phyloP scores from a whole-genome alignment of 2,888 invertebrate genomes.

The Diachrysia chrysitis region DNA sequence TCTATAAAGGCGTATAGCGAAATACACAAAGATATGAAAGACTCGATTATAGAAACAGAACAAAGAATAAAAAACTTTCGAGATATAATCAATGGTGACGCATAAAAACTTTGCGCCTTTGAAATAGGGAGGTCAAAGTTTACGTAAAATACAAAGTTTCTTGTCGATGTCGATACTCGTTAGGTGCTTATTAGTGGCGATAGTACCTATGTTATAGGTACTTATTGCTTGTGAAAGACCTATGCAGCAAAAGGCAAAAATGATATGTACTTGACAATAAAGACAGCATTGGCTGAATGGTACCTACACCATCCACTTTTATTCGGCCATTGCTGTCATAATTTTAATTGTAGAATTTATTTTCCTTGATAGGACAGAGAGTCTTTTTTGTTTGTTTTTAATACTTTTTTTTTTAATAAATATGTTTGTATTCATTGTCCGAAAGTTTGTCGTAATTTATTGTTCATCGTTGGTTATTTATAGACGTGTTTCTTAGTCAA shows the following conservation, averaged over 20 bases:
- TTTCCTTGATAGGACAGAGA: neutral
- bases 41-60: slow-evolving; percentile 79
- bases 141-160: neutral
- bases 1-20: slow-evolving; percentile 83
- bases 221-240: neutral
- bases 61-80: slow-evolving; percentile 75
- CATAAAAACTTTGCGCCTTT: slow-evolving; percentile 32
- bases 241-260: neutral
- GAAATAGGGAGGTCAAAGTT: neutral
- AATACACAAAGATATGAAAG: slow-evolving; percentile 82
- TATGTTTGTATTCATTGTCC: neutral
- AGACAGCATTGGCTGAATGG: neutral
- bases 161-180: too few species aligned
- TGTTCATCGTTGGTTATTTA: neutral
- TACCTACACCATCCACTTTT: neutral
- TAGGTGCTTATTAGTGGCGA: too few species aligned
- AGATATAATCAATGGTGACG: slow-evolving; percentile 76
- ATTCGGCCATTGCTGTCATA: neutral
- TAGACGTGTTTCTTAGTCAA: neutral
- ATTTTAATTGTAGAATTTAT: neutral
- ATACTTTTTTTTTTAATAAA: slow-evolving; percentile 10
- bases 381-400: slow-evolving; percentile 10
- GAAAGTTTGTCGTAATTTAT: neutral
- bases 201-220: neutral
- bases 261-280: neutral